Evolutionary conservation across 1,140 invertebrate genomes (phyloP).

Genomic region (Xylocopa sonorina): DNA sequence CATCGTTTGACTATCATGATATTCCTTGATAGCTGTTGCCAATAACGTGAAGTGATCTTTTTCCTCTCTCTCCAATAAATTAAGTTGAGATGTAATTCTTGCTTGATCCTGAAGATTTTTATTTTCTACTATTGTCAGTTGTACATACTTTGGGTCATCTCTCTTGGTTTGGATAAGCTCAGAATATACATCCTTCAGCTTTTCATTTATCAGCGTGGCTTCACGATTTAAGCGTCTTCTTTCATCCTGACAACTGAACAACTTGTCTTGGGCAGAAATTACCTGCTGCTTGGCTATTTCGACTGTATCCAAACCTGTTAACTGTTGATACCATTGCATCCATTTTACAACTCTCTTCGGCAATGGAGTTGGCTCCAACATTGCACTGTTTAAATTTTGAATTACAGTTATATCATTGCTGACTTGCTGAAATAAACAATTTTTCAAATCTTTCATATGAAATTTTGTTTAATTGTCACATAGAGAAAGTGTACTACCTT

Average conservation of each 20-base stretch:
- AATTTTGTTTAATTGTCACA: background rate
- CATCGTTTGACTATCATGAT: slow-evolving; percentile 78
- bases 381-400: slow-evolving; percentile 68
- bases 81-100: slow-evolving; percentile 66
- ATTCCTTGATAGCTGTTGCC: slow-evolving; percentile 79
- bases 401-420: slow-evolving; percentile 67
- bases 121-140: slow-evolving; percentile 77
- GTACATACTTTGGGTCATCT: slow-evolving; percentile 78
- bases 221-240: slow-evolving; percentile 67
- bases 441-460: background rate
- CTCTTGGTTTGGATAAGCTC: slow-evolving; percentile 75
- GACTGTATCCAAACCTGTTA: slow-evolving; percentile 75
- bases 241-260: slow-evolving; percentile 77
- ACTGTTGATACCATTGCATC: slow-evolving; percentile 79
- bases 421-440: slow-evolving; percentile 69
- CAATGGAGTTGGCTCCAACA: slow-evolving; percentile 67
- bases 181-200: slow-evolving; percentile 76
- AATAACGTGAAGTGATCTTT: slow-evolving; percentile 76
- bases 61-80: slow-evolving; percentile 74
- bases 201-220: slow-evolving; percentile 64
- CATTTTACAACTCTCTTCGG: slow-evolving; percentile 71
- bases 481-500: slow-evolving; percentile 64
- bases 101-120: slow-evolving; percentile 74
- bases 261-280: slow-evolving; percentile 73
- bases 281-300: slow-evolving; percentile 74